Conservation (phyloP, 2,113 vertebrate species). For the Atherinomorus stipes region DNA sequence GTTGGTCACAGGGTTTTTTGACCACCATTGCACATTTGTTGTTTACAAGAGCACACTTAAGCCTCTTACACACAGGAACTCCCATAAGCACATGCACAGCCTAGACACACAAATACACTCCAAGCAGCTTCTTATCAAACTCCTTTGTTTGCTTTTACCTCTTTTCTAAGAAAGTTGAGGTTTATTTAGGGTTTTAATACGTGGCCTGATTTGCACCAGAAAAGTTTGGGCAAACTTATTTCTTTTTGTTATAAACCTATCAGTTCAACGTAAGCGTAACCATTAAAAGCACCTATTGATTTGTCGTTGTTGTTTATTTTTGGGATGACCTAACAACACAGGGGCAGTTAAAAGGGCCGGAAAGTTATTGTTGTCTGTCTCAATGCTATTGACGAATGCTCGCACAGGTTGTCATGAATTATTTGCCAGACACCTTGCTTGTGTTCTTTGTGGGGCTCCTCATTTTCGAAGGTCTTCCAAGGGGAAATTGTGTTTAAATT, state of each 20-base stretch:
- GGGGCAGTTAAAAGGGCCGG: constrained; percentile 45
- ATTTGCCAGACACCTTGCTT: constrained; percentile 70
- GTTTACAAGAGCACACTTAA: constrained; percentile 63
- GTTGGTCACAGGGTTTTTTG: constrained; percentile 59
- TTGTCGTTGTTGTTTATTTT: constrained; percentile 61
- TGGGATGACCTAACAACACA: constrained; percentile 56
- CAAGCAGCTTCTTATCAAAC: constrained; percentile 10
- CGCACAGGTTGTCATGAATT: constrained; percentile 62
- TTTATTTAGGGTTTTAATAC: constrained; percentile 15
- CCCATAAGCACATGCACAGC: constrained; percentile 56
- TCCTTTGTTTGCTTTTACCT: constrained; percentile 42
- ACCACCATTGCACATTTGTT: constrained; percentile 45
- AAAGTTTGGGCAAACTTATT: not conserved
- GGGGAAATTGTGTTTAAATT: constrained; percentile 76
- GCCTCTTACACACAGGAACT: constrained; percentile 75
- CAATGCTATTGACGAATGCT: constrained; percentile 56
- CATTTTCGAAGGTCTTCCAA: constrained; percentile 44
- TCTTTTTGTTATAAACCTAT: not conserved
- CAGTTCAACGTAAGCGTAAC: constrained; percentile 1
- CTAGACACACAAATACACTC: constrained; percentile 59
- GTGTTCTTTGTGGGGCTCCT: constrained; percentile 66
- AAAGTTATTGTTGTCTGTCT: constrained; percentile 69
- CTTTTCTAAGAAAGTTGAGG: constrained; percentile 17
- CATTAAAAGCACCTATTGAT: constrained; percentile 19
- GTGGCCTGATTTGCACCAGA: constrained; percentile 9